Base-by-base conservation (phyloP, 2,888 invertebrate genomes). In the Gari tellinella region DNA sequence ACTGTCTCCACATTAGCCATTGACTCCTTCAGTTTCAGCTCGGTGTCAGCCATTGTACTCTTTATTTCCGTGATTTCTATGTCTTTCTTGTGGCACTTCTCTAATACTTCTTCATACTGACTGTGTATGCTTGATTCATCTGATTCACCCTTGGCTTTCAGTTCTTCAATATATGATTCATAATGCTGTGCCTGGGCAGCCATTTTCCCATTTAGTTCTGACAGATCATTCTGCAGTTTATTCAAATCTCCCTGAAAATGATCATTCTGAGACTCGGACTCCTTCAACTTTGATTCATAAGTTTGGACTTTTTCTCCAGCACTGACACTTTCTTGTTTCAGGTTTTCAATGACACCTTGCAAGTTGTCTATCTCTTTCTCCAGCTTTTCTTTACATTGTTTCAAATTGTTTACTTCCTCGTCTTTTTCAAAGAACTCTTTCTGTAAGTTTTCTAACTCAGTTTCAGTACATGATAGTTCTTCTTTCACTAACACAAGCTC, bases 81-180 rank as follows among this genome's bases (percentile, higher is more conserved):
- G 46, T 85, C 85, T 72, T 87, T 86, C 38, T 85, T 81, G 58
- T 83, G 83, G 56, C 48, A 73, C 25, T 56, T 60, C 45, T 83
- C 75, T 51, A 83, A 46, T 3, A 85, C 31, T 25, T 77, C 66
- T 51, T 81, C 65, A 55, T 83, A 80, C 37, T 87, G 82, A 31
- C 66, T 60, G 55, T 86, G 72, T 37, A 87, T 40, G 10, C 74
- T 73, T 25, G 63, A 69, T 14, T 63, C 51, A 72, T 83, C 82
- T 57, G 31, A 31, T 10, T 73, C 64, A n/a, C 85, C 79, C 49
- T 75, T 72, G 40, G 72, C 61, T 43, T 83, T 72, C 25, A 88
- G 52, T 21, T 87, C 82, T 57, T 82, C 62, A 49, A 86, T 79
- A 41, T 80, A 85, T 38, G 66, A 66, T 37, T 87, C 84, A 74